Evolutionary conservation across 2,113 vertebrate species (phyloP).

Genomic region (Cisticola juncidis): DNA sequence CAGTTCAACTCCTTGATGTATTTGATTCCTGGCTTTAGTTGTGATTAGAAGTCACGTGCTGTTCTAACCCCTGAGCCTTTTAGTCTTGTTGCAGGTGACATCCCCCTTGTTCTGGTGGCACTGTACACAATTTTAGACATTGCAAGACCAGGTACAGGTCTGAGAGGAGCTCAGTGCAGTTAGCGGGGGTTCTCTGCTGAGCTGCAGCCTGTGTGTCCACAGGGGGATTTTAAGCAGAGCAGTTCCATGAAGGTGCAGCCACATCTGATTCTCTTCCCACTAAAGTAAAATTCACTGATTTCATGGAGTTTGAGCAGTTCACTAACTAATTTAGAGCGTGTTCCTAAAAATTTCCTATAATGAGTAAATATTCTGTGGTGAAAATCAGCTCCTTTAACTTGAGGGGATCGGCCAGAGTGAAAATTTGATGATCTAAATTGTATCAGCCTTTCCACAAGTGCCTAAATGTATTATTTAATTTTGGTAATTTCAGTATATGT

Average conservation of each 20-base stretch:
- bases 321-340: not conserved
- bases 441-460: not conserved
- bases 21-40: not conserved
- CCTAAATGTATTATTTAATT: not conserved
- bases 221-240: not conserved
- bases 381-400: not conserved
- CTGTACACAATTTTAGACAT: fast-evolving
- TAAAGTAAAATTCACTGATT: not conserved
- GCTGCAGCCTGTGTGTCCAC: not conserved
- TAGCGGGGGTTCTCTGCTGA: not conserved
- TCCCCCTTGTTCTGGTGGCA: not conserved
- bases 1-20: not conserved
- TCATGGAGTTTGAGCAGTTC: not conserved
- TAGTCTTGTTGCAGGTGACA: not conserved
- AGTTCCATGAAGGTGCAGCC: not conserved
- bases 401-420: not conserved
- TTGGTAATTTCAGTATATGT: not conserved
- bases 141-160: not conserved
- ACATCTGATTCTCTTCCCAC: not conserved
- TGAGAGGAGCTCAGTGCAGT: not conserved
- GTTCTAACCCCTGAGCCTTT: not conserved
- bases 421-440: fast-evolving
- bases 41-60: not conserved
- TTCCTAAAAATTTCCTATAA: not conserved
- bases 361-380: not conserved